Evolutionary conservation across 2,888 invertebrate genomes (phyloP), one percentile per base, ranked within the genome.

Genomic region (Drosophila barbarae): DNA sequence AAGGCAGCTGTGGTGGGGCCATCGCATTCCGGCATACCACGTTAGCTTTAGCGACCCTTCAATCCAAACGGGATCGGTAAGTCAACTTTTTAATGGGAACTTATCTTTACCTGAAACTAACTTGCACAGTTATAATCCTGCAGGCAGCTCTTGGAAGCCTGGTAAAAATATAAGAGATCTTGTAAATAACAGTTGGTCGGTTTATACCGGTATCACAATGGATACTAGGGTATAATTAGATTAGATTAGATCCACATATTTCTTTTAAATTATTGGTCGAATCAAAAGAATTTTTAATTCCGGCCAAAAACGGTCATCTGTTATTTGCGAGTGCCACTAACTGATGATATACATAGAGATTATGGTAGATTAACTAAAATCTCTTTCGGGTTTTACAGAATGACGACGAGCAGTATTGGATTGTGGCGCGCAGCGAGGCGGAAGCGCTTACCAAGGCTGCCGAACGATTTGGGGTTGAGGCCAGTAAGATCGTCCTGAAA

Each of bases 1-100:
- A 1, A 92, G 96, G 2, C 99, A 99, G 89, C 91, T 99, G 57
- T 99, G 99, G 99, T 99, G 99, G 99, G 99, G 99, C 1, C 99
- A 99, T 90, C 93, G 96, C 61, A 97, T 99, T 74, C 99, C 99
- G 0, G 98, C 97, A 0, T 99, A 98, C 88, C 93, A 92, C 86
- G 93, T 96, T 13, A 91, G 91, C 10, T 89, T 93, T 58, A 90
- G 90, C 59, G 92, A 91, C 84, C 71, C 88, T 30, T 77, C 79
- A 44, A 89, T 87, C 12, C 74, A 84, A 34, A 46, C 67, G 12
- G 83, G 88, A 50, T 82, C 89, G 73, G 90, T 90, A 70, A 86
- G 88, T 85, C 4, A 3, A n/a, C 23, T n/a, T 10, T 10, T 8
- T 3, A 5, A 18, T 10, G 6, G 1, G 4, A 21, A 2, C 13